Base-by-base conservation (phyloP, 2,888 invertebrate genomes). In the Tenthredo mesomela region DNA sequence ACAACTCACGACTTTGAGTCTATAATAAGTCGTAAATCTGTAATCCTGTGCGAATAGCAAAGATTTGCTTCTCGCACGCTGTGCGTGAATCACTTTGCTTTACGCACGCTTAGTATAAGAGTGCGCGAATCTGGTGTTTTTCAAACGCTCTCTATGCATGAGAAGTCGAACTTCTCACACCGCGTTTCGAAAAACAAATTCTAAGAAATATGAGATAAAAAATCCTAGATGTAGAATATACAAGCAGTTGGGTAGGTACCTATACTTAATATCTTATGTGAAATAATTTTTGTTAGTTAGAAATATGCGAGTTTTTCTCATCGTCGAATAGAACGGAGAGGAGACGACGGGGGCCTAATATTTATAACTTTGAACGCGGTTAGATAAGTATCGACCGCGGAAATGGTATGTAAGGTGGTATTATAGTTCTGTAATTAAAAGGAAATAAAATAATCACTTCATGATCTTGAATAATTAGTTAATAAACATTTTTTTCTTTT, bases 351-450 rank as follows among this genome's bases (percentile, higher is more conserved):
- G 37, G 80, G 80, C 40, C 65, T 80, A 80, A 80, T 61, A 80
- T 80, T 80, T 80, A 80, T 80, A 80, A 80, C 58, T 61, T 82
- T 47, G 21, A 65, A 40, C 43, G 50, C 50, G 47, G 47, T 65
- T 47, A 82, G 82, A 82, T 82, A 40, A 82, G 82, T 82, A 82
- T 84, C 84, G 85, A 85, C 87, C 87, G 87, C 89, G 88, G 87
- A 89, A 90, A 90, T 89, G 88, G 88, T 88, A 89, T 80, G 80
- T 80, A 80, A 80, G 58, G 12, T 80, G 58, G 65, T 89, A 88
- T 89, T 89, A 88, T 88, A 88, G 89, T 89, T 89, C 87, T 87
- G 89, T 88, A 90, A 90, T 90, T 90, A 90, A 89, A 88, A 90
- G 88, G 86, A 89, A 90, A 89, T 89, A 89, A 90, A 89, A 89